These are phyloP conservation scores for Loripinus fragilis DNA, from an alignment of 2,888 invertebrate species.

Conservation along the genomic window DNA sequence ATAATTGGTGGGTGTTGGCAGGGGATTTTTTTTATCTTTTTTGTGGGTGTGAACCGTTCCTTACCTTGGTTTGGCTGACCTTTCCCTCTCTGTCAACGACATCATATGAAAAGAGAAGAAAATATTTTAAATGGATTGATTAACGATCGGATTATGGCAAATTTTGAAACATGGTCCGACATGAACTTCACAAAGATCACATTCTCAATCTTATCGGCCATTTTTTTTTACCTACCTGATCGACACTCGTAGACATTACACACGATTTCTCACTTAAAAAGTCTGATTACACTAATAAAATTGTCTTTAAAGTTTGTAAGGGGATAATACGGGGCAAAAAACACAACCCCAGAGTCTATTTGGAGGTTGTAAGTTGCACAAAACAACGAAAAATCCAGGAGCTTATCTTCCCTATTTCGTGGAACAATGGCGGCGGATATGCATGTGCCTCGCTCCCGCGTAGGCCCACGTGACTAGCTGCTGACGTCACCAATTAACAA, in stretches of 20 bases:
- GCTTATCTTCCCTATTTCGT: conserved; percentile 61
- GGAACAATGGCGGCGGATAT: conserved; percentile 80
- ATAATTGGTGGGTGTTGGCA: too few species aligned
- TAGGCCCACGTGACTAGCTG: conserved; percentile 74
- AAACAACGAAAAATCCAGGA: conserved; percentile 51
- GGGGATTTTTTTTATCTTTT: too few species aligned
- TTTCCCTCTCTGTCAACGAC: conserved; percentile 76
- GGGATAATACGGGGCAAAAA: conserved; percentile 20
- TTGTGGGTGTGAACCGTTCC: conserved; percentile 16
- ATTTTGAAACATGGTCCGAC: too few species aligned
- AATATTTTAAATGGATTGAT: neutral
- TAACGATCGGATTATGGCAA: too few species aligned
- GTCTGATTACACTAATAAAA: conserved; percentile 53
- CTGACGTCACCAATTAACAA: conserved; percentile 60
- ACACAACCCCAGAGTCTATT: conserved; percentile 24
- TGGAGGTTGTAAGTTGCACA: conserved; percentile 16
- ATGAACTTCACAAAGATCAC: too few species aligned
- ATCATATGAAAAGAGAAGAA: conserved; percentile 68
- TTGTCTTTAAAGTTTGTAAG: conserved; percentile 50
- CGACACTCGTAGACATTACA: conserved; percentile 82
- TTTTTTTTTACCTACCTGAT: conserved; percentile 78
- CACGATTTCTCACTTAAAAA: conserved; percentile 53
- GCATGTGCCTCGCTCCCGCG: conserved; percentile 81
- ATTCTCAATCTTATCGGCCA: conserved; percentile 32
- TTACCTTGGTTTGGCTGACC: conserved; percentile 81